Evolutionary conservation across 2,113 vertebrate species (phyloP), one percentile per base, ranked within the genome.

Genomic region (Pitta sordida): DNA sequence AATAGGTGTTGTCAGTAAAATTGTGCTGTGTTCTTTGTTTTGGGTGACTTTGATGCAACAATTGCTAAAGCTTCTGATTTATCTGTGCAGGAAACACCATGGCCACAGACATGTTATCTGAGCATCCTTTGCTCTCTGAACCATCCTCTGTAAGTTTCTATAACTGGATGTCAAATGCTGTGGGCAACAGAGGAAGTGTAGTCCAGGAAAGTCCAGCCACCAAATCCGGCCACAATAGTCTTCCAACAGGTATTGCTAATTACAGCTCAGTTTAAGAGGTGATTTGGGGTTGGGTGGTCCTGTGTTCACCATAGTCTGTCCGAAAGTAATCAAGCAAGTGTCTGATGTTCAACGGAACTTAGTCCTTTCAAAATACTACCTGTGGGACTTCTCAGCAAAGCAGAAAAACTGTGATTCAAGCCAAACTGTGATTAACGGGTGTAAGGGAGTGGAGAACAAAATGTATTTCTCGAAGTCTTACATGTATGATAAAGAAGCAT

Each of bases 141-240:
- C 99, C 99, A 2, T 99, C 98, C 24, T 98, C 99, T 11, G 99
- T 99, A 98, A 99, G 99, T 94, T 99, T 99, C 95, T 99, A 99
- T 96, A 99, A 99, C 96, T 99, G 99, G 99, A 99, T 99, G 99
- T 99, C 99, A 82, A 99, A 99, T 67, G 99, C 99, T 36, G 99
- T 99, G 90, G 98, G 99, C 77, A 99, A 99, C 96, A 98, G 99
- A 91, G 98, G 98, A n/a, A 98, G 98, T 16, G 94, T 96, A 1
- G 91, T 97, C 9, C 99, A 99, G 91, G 99, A 99, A 63, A 99
- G 99, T 46, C 98, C 98, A 0, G 93, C 98, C 46, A 98, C 98
- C 86, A 99, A 98, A 83, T 98, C 98, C 19, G 98, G 98, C 52
- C 99, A 99, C 97, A 99, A 98, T 90, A 99, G 98, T 92, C 98